A percentile compares a stretch with the other conserved stretches of the same genome.
Evolutionary conservation across 2,888 invertebrate species (phyloP).

Genomic region (Antitype chi): DNA sequence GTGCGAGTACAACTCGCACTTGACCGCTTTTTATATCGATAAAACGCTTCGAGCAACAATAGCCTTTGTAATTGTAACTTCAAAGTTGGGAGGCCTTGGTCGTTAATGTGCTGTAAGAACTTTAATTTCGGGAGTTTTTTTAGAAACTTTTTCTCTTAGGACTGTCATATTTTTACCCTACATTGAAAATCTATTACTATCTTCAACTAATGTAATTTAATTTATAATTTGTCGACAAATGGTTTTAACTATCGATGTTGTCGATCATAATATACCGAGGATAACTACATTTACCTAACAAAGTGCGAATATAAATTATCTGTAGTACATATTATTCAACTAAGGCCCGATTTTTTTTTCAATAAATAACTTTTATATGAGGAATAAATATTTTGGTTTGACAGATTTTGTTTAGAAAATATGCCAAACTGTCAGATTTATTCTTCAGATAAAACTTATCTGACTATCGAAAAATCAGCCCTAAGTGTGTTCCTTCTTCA

Average conservation of each 20-base stretch:
- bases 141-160: neutral
- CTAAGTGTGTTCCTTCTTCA: no score
- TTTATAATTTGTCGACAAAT: neutral
- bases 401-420: no score
- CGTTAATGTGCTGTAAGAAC: constrained; percentile 39
- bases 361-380: no score
- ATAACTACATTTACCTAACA: no score
- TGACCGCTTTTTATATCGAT: constrained; percentile 2
- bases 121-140: constrained; percentile 2
- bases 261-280: neutral
- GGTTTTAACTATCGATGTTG: neutral
- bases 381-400: no score
- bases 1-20: neutral
- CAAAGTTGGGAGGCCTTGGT: constrained; percentile 8
- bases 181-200: neutral
- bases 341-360: no score
- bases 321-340: neutral
- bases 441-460: no score
- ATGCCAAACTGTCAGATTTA: no score
- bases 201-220: neutral
- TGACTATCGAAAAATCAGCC: no score
- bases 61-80: constrained; percentile 40
- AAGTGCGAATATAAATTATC: neutral
- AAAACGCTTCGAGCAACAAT: constrained; percentile 19
- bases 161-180: constrained; percentile 4